phyloP scores from a whole-genome alignment of 1,140 invertebrate genomes.

The Drosophila micromelanica region DNA sequence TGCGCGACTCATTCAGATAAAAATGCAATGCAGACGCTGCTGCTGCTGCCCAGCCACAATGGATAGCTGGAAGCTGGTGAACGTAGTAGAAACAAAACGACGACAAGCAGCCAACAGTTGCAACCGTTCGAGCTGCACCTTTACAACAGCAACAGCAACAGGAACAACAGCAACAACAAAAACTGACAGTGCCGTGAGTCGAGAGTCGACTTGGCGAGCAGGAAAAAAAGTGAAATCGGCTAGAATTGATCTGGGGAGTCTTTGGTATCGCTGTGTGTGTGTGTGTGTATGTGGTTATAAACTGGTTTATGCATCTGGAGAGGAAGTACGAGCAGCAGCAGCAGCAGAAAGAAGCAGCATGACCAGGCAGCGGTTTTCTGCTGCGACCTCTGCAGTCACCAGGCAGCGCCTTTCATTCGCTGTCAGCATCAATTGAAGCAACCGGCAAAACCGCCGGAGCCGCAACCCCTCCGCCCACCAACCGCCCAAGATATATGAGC shows the following conservation, averaged over 20 bases:
- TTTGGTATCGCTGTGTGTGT: constrained; percentile 46
- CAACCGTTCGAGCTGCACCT: constrained; percentile 78
- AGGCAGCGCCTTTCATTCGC: constrained; percentile 74
- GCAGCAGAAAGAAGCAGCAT: constrained; percentile 31
- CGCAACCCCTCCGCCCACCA: not conserved
- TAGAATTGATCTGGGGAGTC: constrained; percentile 83
- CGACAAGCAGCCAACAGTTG: constrained; percentile 65
- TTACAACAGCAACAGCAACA: constrained; percentile 44
- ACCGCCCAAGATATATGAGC: constrained; percentile 70
- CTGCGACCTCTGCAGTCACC: constrained; percentile 35
- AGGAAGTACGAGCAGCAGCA: constrained; percentile 49
- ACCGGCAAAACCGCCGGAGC: constrained; percentile 40
- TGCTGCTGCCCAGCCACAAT: constrained; percentile 17
- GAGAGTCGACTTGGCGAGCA: constrained; percentile 47
- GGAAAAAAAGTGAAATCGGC: constrained; percentile 79
- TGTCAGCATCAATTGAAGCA: constrained; percentile 81
- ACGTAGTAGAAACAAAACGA: constrained; percentile 73
- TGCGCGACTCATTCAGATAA: constrained; percentile 78
- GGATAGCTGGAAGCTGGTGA: constrained; percentile 49
- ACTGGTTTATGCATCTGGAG: constrained; percentile 72
- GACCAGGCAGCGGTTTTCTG: constrained; percentile 29
- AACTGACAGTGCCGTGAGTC: constrained; percentile 61
- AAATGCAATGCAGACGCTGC: constrained; percentile 59
- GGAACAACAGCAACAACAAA: constrained; percentile 26
- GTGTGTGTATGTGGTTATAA: constrained; percentile 49